Evolutionary conservation across 2,797 vertebrate species (phyloP).

Genomic region (Molossus alvarezi): DNA sequence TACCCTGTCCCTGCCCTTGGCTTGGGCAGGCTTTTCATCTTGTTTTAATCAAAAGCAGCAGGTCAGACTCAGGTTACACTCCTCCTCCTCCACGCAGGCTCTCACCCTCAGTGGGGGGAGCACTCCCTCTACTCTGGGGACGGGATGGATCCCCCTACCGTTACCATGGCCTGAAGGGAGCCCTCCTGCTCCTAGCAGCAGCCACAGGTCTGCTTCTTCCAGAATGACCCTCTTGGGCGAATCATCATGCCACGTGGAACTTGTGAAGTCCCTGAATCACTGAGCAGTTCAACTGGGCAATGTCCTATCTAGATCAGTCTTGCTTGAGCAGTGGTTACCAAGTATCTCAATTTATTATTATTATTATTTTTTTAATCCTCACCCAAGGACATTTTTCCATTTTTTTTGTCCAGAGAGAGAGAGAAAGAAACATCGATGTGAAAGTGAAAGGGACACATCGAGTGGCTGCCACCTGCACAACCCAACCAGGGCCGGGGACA

Average conservation of each 20-base stretch:
- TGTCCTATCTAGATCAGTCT: not conserved
- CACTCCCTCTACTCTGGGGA: not conserved
- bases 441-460: too few relatives aligned
- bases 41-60: not conserved
- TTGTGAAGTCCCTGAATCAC: not conserved
- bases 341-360: slow-evolving; percentile 8
- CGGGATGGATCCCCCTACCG: fast-evolving
- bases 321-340: not conserved
- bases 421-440: too few relatives aligned
- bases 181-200: not conserved
- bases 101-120: not conserved
- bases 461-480: too few relatives aligned
- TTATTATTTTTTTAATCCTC: too few relatives aligned
- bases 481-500: too few relatives aligned
- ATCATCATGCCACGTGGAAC: not conserved
- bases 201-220: not conserved
- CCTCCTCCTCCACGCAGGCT: not conserved
- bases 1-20: not conserved
- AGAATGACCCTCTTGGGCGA: not conserved
- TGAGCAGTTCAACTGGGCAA: not conserved
- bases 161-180: not conserved
- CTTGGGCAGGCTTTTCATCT: not conserved
- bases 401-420: too few relatives aligned
- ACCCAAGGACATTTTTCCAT: too few relatives aligned
- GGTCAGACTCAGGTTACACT: not conserved